Conservation (phyloP, 2,113 vertebrate species). For the Shinisaurus crocodilurus region DNA sequence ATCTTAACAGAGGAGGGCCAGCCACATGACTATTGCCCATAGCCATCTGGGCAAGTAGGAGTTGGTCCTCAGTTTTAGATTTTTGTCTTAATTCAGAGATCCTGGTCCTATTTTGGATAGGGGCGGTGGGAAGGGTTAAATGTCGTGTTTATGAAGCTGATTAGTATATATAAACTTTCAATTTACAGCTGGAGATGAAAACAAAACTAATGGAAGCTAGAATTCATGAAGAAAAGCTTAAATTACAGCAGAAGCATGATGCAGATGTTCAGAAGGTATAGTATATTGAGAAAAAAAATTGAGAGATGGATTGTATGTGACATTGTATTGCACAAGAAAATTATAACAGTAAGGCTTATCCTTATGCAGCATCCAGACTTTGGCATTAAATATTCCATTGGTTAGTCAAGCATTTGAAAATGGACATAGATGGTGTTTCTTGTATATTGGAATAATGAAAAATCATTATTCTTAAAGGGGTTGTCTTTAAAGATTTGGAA, state of each 20-base stretch:
- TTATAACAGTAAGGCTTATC: neutral
- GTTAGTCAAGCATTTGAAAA: conserved; percentile 7
- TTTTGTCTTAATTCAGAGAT: neutral
- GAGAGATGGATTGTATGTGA: neutral
- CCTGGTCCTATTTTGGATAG: neutral
- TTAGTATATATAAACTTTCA: conserved; percentile 53
- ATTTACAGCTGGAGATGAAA: conserved; percentile 85
- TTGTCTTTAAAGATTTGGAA: neutral
- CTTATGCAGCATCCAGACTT: neutral
- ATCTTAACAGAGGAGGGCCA: neutral
- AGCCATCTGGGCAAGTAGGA: neutral
- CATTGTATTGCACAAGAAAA: neutral
- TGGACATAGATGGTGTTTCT: conserved; percentile 13
- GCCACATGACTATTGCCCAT: neutral
- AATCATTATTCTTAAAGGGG: too few relatives aligned
- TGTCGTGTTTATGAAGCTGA: conserved; percentile 13
- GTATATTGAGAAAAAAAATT: neutral
- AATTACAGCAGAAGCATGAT: conserved; percentile 92
- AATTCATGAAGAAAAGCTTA: conserved; percentile 93
- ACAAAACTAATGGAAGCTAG: conserved; percentile 88
- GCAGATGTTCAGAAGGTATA: conserved; percentile 91
- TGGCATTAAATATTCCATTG: conserved; percentile 12
- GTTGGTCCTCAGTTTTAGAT: neutral
- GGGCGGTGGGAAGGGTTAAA: neutral
- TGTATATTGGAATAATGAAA: neutral